Evolutionary conservation across 2,888 invertebrate genomes (phyloP), one percentile per base, ranked within the genome.

Genomic region (Dichetophora obliterata): DNA sequence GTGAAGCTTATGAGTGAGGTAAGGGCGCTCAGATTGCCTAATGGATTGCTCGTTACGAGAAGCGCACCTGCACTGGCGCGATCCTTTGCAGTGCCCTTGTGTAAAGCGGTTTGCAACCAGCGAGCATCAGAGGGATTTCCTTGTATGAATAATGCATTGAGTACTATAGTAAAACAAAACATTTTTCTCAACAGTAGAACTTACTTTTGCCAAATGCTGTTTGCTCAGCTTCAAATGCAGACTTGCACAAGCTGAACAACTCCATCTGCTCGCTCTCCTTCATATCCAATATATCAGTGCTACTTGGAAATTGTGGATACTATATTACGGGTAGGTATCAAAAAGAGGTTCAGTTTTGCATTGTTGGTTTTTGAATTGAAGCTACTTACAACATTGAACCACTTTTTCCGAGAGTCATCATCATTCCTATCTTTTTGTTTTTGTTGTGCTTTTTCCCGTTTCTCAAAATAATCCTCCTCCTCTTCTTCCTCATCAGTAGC

Each of bases 81-180:
- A 86, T 90, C 90, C 78, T 88, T 89, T 27, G 89, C 87, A 37
- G 90, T 90, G 37, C 90, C 90, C 69, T 89, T 89, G 75, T 89
- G 87, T 11, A 90, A 76, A 0, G 90, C 90, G 1, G 90, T 90
- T 75, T 88, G 84, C 65, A 90, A 77, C 90, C 90, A 90, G 19
- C 86, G 86, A 0, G 86, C 85, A 82, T 90, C 90, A 0, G 86
- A 82, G 50, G 89, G 88, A 80, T 90, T 88, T 3, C 84, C 89
- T 90, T 14, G 0, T 69, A 19, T 3, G 31, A 8, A 71, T 16
- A 70, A 22, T 8, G 37, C 57, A 37, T 19, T 9, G 9, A 59
- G 6, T 68, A 69, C 9, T 43, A 34, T 9, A n/a, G n/a, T n/a
- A n/a, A n/a, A n/a, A 6, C 14, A 43, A 27, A 19, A 68, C 16